A percentile compares a stretch with the other conserved stretches of the same genome.
Conservation (phyloP, 2,113 vertebrate species). For the Phylloscopus trochiloides region DNA sequence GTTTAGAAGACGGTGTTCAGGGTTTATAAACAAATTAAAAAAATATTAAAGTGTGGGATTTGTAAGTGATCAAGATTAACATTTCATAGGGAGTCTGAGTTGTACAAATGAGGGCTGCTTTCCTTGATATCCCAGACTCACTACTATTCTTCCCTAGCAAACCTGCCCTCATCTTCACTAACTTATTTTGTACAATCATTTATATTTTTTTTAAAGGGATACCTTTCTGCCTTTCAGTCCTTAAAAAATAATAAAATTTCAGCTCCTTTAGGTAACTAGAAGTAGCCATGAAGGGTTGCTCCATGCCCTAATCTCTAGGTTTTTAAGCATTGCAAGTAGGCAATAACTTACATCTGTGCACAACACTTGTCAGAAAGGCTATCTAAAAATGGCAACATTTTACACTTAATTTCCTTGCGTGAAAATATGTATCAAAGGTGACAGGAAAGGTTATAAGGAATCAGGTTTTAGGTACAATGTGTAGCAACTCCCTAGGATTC, state of each 20-base stretch:
- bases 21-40: background rate
- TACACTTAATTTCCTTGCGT: background rate
- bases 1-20: rapidly evolving
- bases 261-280: background rate
- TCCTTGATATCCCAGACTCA: background rate
- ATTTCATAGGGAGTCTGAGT: background rate
- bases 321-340: background rate
- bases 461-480: background rate
- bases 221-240: background rate
- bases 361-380: background rate
- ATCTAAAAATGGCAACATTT: background rate
- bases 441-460: background rate
- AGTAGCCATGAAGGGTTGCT: background rate
- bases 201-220: background rate
- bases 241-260: background rate
- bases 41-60: background rate
- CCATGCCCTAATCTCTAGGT: background rate
- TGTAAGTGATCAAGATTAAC: background rate
- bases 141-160: background rate
- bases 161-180: background rate
- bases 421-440: background rate
- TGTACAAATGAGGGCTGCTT: background rate
- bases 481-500: background rate
- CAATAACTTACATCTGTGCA: background rate
- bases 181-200: background rate